Base-by-base conservation (phyloP, 2,797 vertebrate genomes). In the Philypnodon macrostomus region DNA sequence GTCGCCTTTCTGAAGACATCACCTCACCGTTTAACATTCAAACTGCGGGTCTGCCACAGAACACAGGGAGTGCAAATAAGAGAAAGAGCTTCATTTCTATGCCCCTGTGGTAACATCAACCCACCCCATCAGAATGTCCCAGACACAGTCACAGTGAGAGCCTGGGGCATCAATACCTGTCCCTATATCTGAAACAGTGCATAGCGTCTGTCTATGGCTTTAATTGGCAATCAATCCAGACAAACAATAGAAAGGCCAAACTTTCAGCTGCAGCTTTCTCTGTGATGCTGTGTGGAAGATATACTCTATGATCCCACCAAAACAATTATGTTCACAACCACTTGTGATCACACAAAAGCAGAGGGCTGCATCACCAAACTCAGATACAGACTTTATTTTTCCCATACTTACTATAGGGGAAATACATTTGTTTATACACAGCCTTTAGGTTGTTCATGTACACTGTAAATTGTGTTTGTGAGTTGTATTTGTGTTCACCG, bases 11-110 rank as follows among this genome's bases (percentile, higher is more conserved):
- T 69, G 75, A 77, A 74, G 75, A 58, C n/a, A n/a, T n/a, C n/a
- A n/a, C n/a, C n/a, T n/a, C 59, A 8, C 67, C 75, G 65, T 49
- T 85, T 82, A 70, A 70, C 69, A 85, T 85, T 81, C 80, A 62
- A 50, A 79, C 59, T 66, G 74, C 64, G 46, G 42, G 56, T 70
- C 12, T 42, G n/a, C 1, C 37, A 62, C 58, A 61, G 70, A 74
- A 70, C 49, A 70, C 70, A 69, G 8, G 26, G 54, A 75, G 70
- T 53, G 59, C 57, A 78, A 80, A 79, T 62, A 75, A 31, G 70
- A 75, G 53, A 64, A 35, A 0, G 32, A 36, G 27, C 27, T 77
- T 81, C 65, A 81, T 83, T 83, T 67, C 63, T 64, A 58, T 71
- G 59, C 65, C 67, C 60, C 59, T 26, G 33, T 66, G 58, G 76